Conservation (phyloP, 2,797 vertebrate genomes). For the Sylvilagus floridanus region DNA sequence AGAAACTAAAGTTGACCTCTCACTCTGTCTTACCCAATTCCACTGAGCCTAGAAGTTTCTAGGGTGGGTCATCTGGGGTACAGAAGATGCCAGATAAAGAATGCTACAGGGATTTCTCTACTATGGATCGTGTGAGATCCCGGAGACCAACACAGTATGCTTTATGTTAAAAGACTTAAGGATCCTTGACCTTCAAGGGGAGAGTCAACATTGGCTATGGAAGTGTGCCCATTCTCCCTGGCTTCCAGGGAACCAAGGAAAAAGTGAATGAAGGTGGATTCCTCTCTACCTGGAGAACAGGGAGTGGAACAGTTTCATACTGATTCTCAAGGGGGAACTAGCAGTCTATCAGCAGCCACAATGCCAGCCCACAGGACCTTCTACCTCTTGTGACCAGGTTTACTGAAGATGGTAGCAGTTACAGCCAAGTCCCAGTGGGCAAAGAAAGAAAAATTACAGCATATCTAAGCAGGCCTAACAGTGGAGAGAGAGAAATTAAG, state of each 20-base stretch:
- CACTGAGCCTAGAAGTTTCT: not conserved
- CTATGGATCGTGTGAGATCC: not conserved
- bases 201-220: not conserved
- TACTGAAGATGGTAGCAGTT: not conserved
- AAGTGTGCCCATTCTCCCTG: not conserved
- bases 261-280: not conserved
- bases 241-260: not conserved
- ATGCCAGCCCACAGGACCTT: not conserved
- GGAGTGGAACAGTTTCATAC: not conserved
- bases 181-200: not conserved
- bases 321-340: not conserved
- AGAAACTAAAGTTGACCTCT: slow-evolving; percentile 43
- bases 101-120: not conserved
- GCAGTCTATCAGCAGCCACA: not conserved
- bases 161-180: not conserved
- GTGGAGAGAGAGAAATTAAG: not conserved
- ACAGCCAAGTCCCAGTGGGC: not conserved
- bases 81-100: not conserved
- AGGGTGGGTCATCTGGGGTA: not conserved
- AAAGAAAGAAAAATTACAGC: not conserved
- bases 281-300: not conserved
- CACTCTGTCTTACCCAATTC: not conserved
- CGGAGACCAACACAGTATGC: not conserved
- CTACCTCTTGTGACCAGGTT: not conserved
- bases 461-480: not conserved